Base-by-base conservation (phyloP, 2,888 invertebrate species). In the Sinohyriopsis cumingii region DNA sequence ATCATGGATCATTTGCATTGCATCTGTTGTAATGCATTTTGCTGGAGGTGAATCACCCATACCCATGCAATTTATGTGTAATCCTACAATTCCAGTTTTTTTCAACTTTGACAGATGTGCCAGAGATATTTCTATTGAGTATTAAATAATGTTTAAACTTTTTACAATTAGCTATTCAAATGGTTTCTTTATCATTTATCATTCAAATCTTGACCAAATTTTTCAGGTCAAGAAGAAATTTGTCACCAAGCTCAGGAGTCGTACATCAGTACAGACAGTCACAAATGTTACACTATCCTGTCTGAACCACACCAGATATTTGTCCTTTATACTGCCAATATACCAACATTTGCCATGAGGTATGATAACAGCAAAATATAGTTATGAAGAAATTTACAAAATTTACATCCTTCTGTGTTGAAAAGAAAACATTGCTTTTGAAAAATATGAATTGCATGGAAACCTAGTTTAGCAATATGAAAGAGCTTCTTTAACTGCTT, bases 311-410 rank as follows among this genome's bases (percentile, higher is more conserved):
- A 84, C 65, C 87, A 87, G 76, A 73, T 88, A 24, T 87, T 83
- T 75, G 79, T 82, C 22, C 75, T 88, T 25, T 88, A 80, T 68
- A 78, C 79, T 45, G 67, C 81, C 18, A 70, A 67, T 60, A 84
- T 86, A 45, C 87, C 87, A 28, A 88, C 87, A n/a, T 88, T 83
- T 78, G 87, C 88, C 56, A 87, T 88, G 87, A 85, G 87, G 88
- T 87, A 64, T 66, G 77, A 55, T 22, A 53, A 61, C 22, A 61
- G 28, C n/a, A 61, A 25, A 61, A 25, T 19, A 22, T 5, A 61
- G 12, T 61, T 61, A 25, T 25, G 20, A 28, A 66, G 20, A 59
- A 55, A 24, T 45, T 45, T 33, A 33, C 7, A 33, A 9, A 45
- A 12, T 45, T 45, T 45, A 45, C 45, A 12, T 45, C 15, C 45